Conservation (phyloP, 2,888 invertebrate genomes). For the Tigriopus californicus region DNA sequence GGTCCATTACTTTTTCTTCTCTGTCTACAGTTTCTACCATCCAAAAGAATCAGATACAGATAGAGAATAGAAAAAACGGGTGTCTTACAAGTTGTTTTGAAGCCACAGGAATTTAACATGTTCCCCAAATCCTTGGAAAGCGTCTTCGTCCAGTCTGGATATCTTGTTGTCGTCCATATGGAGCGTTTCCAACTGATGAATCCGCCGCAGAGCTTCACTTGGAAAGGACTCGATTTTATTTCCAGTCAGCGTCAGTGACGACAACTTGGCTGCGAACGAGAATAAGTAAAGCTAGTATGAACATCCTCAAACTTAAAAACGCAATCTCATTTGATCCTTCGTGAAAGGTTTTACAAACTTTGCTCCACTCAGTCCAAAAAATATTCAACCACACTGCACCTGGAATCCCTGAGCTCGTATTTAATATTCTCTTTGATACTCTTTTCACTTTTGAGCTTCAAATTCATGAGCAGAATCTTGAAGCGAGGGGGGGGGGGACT, state of each 20-base stretch:
- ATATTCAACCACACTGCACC: no score
- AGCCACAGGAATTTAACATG: conserved; percentile 79
- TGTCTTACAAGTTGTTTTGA: conserved; percentile 68
- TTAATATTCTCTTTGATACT: no score
- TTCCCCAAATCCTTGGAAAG: conserved; percentile 70
- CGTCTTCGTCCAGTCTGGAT: conserved; percentile 57
- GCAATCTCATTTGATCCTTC: neutral
- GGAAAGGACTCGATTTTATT: conserved; percentile 30
- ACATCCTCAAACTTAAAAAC: neutral
- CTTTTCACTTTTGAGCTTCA: no score
- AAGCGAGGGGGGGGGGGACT: no score
- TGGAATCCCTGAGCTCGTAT: no score
- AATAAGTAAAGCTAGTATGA: conserved; percentile 32
- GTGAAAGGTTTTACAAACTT: no score
- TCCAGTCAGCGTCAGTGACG: conserved; percentile 9
- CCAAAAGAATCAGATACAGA: no score
- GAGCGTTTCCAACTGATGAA: conserved; percentile 68
- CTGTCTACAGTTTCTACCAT: neutral
- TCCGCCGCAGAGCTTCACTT: conserved; percentile 55
- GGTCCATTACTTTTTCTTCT: no score
- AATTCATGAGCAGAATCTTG: no score
- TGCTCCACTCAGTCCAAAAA: no score
- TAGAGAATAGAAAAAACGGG: no score
- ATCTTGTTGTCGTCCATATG: conserved; percentile 76
- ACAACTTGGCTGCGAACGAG: conserved; percentile 29